Base-by-base conservation (phyloP, 2,888 invertebrate species). In the Zaprionus bogoriensis region DNA sequence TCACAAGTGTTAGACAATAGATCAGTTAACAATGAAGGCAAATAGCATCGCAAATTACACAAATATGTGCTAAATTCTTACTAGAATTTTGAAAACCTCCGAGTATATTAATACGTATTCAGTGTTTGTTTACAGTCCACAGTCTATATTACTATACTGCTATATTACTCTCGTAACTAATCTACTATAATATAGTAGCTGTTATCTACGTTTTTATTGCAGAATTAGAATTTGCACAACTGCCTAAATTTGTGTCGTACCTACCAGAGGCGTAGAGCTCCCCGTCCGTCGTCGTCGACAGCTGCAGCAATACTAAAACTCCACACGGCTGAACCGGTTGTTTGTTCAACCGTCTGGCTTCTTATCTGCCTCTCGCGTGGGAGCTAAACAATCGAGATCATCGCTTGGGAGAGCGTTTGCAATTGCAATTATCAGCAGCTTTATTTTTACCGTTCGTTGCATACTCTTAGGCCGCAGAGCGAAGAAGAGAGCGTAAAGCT, bases 401-500 rank as follows among this genome's bases (percentile, higher is more conserved):
- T 9, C 10, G 12, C 10, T 14, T 9, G 28, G 7, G 22, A 30
- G 38, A 23, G 17, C 25, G 1, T 7, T 5, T 20, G 32, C n/a
- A 14, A 20, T 3, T 25, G 14, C 6, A 53, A 12, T n/a, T 1
- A 25, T 0, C 14, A 19, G 12, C n/a, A 32, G 5, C n/a, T n/a
- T n/a, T n/a, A n/a, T n/a, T n/a, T n/a, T n/a, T n/a, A n/a, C n/a
- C n/a, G n/a, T n/a, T n/a, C n/a, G n/a, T n/a, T n/a, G 54, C 54
- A 46, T 54, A 60, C 54, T 60, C 25, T 60, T 32, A 30, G 50
- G 59, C 28, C 10, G 4, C n/a, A n/a, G n/a, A n/a, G n/a, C n/a
- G n/a, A n/a, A n/a, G n/a, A n/a, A n/a, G n/a, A n/a, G n/a, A n/a
- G n/a, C n/a, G n/a, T n/a, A n/a, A n/a, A n/a, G n/a, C n/a, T n/a